A percentile compares a stretch with the other conserved stretches of the same genome.
These are phyloP conservation scores for Pteria penguin DNA, from an alignment of 2,888 invertebrate species.

Conservation along the genomic window DNA sequence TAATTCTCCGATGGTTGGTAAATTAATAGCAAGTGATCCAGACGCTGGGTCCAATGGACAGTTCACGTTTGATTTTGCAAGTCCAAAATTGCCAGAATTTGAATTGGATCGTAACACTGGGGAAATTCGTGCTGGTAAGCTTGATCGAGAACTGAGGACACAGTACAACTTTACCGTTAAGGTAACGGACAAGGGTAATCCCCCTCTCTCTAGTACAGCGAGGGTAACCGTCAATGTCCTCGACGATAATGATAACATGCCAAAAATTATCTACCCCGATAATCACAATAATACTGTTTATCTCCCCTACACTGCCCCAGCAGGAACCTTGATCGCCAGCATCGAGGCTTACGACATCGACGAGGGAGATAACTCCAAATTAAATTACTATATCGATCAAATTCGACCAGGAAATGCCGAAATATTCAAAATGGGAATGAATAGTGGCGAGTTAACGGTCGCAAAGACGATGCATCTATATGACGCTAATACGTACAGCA, in stretches of 20 bases:
- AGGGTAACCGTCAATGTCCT: constrained; percentile 95
- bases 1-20: constrained; percentile 92
- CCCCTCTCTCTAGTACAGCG: constrained; percentile 89
- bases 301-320: constrained; percentile 62
- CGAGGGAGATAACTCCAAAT: constrained; percentile 93
- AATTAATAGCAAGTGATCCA: constrained; percentile 93
- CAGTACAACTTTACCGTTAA: constrained; percentile 92
- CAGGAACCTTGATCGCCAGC: constrained; percentile 78
- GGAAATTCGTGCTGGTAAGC: constrained; percentile 90
- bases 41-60: constrained; percentile 95
- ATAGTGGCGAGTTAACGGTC: constrained; percentile 79
- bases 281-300: constrained; percentile 67
- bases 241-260: constrained; percentile 98
- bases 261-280: constrained; percentile 80
- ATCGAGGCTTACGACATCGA: constrained; percentile 95
- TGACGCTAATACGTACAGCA: constrained; percentile 62
- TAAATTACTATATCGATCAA: constrained; percentile 93
- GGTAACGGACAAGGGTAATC: constrained; percentile 87
- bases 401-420: constrained; percentile 83
- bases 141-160: constrained; percentile 92
- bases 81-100: constrained; percentile 68
- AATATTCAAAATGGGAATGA: constrained; percentile 80
- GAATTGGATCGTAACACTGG: constrained; percentile 86
- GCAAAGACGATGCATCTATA: constrained; percentile 56
- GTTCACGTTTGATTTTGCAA: constrained; percentile 57